Conservation (phyloP, 35 echinoderm and acorn worm genomes). For the Ophiothrix spiculata region DNA sequence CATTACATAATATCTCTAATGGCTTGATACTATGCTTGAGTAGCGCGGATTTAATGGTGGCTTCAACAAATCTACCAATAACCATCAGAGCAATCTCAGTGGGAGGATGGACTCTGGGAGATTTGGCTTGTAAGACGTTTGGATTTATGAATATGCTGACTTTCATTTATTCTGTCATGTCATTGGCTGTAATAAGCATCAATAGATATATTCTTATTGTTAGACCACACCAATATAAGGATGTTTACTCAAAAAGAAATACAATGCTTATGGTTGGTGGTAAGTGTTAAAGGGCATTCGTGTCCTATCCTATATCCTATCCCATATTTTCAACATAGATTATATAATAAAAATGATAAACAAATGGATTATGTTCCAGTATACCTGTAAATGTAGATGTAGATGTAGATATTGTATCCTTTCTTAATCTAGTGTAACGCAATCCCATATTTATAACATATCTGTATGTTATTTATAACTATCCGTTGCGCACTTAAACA, state of each 20-base stretch:
- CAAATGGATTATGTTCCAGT: no score
- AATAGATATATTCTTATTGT: conserved; percentile 93
- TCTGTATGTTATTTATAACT: no score
- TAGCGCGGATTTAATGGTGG: conserved; percentile 73
- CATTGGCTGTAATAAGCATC: conserved; percentile 83
- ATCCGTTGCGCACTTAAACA: no score
- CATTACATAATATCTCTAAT: conserved; percentile 64
- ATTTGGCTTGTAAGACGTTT: conserved; percentile 24
- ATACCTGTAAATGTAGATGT: no score
- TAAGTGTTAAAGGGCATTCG: no score
- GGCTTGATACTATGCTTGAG: conserved; percentile 89
- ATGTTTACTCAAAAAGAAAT: conserved; percentile 57
- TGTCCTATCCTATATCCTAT: no score
- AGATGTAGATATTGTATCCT: no score
- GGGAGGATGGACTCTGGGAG: conserved; percentile 43
- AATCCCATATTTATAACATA: no score
- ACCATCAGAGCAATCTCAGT: conserved; percentile 61
- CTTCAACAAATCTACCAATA: conserved; percentile 71
- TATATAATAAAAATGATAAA: no score
- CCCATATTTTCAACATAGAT: no score
- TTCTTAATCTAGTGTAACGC: no score
- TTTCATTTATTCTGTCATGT: conserved; percentile 94
- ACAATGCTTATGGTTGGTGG: conserved; percentile 64
- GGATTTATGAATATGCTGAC: conserved; percentile 86
- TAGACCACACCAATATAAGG: conserved; percentile 53